These are phyloP conservation scores for Asarcornis scutulata DNA, from an alignment of 2,113 vertebrate species.

Conservation along the genomic window DNA sequence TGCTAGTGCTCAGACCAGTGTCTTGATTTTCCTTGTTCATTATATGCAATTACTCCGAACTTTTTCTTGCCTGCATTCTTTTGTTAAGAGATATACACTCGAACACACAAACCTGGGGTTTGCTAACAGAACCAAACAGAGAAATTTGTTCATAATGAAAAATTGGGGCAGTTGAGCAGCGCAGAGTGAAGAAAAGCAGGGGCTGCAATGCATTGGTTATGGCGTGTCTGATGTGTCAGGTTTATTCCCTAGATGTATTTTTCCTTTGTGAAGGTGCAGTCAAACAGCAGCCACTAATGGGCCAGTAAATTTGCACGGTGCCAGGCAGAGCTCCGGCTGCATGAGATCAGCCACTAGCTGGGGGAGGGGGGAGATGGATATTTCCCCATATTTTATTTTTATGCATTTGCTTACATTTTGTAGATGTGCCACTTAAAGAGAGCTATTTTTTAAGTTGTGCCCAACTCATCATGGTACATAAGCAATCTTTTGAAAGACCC, in stretches of 20 bases:
- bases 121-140: neutral
- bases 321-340: neutral
- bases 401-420: neutral
- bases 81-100: neutral
- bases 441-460: neutral
- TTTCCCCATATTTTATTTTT: neutral
- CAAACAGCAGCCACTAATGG: conserved; percentile 40
- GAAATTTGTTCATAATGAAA: neutral
- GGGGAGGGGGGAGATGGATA: neutral
- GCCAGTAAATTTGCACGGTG: conserved; percentile 38
- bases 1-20: neutral
- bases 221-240: neutral
- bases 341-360: neutral
- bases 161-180: neutral
- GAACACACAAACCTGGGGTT: neutral
- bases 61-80: neutral
- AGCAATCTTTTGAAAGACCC: neutral
- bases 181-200: neutral
- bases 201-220: conserved; percentile 25
- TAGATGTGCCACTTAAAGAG: neutral
- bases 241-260: conserved; percentile 38
- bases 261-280: conserved; percentile 18
- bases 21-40: neutral
- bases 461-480: neutral
- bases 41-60: neutral